Evolutionary conservation across 2,797 vertebrate species (phyloP).

Genomic region (Linurgus olivaceus): DNA sequence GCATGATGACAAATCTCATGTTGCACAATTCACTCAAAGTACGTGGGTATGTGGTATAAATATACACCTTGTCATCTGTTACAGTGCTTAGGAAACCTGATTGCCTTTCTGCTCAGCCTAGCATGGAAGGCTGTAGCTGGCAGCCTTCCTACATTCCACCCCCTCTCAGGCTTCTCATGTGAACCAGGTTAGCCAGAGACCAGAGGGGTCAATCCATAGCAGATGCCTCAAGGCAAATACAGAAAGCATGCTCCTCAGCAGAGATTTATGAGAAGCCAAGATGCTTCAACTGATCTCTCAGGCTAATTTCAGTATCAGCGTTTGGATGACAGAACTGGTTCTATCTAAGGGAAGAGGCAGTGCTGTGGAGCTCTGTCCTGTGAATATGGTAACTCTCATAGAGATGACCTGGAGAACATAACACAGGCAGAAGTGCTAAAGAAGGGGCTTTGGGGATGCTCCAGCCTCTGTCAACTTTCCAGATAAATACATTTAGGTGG

Average conservation of each 20-base stretch:
- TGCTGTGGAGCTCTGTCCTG: background rate
- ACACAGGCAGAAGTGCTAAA: background rate
- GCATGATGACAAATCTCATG: constrained; percentile 10
- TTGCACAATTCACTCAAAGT: constrained; percentile 44
- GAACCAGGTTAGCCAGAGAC: background rate
- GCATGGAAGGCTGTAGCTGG: background rate
- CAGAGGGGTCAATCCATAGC: background rate
- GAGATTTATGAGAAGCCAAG: background rate
- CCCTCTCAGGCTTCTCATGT: background rate
- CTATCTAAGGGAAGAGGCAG: background rate
- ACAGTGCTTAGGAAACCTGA: constrained; percentile 37
- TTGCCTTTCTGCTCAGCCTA: constrained; percentile 43
- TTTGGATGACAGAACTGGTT: background rate
- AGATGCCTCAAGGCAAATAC: background rate
- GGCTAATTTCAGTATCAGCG: background rate
- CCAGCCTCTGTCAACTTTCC: background rate
- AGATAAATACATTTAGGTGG: background rate
- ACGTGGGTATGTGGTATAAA: constrained; percentile 57
- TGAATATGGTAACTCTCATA: background rate
- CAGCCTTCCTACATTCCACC: background rate
- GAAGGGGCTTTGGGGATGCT: background rate
- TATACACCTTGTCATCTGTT: constrained; percentile 61
- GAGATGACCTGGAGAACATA: background rate
- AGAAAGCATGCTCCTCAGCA: background rate
- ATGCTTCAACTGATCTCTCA: background rate